Percentiles rank a stretch among this genome's conserved stretches.
phyloP scores from a whole-genome alignment of 2,113 vertebrate species.

The Chamaetylas fuelleborni region DNA sequence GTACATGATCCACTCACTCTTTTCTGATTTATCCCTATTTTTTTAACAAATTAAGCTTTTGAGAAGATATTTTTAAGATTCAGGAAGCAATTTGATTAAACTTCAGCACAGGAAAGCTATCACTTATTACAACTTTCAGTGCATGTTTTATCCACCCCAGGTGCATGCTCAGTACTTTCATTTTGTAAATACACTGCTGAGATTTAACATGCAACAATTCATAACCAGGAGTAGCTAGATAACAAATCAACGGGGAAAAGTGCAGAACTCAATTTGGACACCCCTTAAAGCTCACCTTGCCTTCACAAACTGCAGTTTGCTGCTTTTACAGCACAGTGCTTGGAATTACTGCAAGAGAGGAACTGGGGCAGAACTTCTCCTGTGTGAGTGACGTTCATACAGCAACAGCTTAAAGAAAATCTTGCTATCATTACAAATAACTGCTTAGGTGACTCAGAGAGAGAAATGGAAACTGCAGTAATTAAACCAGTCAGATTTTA shows the following conservation, averaged over 20 bases:
- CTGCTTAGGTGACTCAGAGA: not conserved
- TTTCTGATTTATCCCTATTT: not conserved
- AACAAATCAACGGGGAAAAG: not conserved
- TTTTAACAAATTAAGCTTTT: not conserved
- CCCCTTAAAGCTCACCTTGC: not conserved
- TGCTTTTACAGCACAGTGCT: not conserved
- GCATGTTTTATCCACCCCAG: not conserved
- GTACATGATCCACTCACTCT: not conserved
- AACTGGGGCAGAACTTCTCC: not conserved
- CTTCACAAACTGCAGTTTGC: not conserved
- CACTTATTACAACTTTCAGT: not conserved
- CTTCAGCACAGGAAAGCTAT: not conserved
- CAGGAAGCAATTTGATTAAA: not conserved
- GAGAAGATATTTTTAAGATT: not conserved
- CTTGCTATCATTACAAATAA: not conserved
- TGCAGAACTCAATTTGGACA: not conserved
- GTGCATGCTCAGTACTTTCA: not conserved
- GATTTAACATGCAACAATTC: not conserved
- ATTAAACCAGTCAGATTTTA: not conserved
- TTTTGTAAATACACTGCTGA: not conserved
- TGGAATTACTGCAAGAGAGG: not conserved
- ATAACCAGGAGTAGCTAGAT: not conserved
- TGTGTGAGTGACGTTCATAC: not conserved
- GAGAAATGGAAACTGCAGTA: not conserved
- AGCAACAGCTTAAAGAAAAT: not conserved